Base-by-base conservation (phyloP, 1,140 invertebrate species). In the Lanistes nyassanus region DNA sequence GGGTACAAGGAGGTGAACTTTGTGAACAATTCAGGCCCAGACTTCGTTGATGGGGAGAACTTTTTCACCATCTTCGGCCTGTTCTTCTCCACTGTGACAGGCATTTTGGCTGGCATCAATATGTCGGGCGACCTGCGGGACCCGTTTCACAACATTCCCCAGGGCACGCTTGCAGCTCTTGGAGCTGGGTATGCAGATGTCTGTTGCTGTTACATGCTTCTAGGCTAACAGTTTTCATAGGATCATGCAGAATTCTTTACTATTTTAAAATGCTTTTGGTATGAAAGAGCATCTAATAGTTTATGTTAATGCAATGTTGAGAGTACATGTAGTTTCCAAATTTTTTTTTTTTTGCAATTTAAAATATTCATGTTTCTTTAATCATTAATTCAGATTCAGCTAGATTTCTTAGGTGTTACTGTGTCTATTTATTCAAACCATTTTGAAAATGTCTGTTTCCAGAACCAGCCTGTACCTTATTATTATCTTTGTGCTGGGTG, bases 51-150 rank as follows among this genome's bases (percentile, higher is more conserved):
- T 31, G 86, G 82, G 4, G 81, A 89, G 69, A 82, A 72, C 31
- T 90, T 90, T 76, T 89, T 89, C 81, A 84, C 90, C 96, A 98
- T 90, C 94, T 97, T 68, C 96, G 97, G 65, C 93, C 98, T 70
- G 95, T 89, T 90, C 77, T 88, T 89, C 76, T 84, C 88, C 71
- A 86, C 88, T 3, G 85, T 86, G 11, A 87, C 88, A 51, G 83
- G 89, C 36, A 95, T 99, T 65, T 91, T 99, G 75, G 96, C 97
- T 60, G 97, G 97, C 60, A 90, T 99, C 79, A 99, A 99, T 88
- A 99, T 99, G 97, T 97, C 96, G 89, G 97, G 97, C 21, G 97
- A 99, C 90, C 91, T 99, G 58, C 92, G 93, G 74, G 94, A 97
- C 83, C 97, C 97, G 0, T 95, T 95, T 19, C 93, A 92, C 60